These are phyloP conservation scores for Drosophila tripunctata DNA, from an alignment of 2,888 invertebrate genomes.

Conservation along the genomic window DNA sequence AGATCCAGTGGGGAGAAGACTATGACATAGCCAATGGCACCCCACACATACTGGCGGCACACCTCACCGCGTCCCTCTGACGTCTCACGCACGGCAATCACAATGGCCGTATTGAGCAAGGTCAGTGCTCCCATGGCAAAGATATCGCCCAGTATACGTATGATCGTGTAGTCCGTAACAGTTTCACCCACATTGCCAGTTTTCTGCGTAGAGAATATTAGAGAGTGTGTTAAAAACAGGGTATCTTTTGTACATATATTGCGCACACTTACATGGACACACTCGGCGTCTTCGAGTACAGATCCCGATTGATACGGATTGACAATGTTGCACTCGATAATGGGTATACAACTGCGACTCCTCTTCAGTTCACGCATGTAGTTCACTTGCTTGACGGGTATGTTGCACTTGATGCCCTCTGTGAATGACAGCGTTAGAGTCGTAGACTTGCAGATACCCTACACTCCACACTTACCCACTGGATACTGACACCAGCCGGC, in stretches of 20 bases:
- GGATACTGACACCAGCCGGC: conserved; percentile 89
- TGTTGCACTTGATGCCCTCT: conserved; percentile 87
- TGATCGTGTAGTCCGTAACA: conserved; percentile 89
- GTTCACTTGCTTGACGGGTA: conserved; percentile 85
- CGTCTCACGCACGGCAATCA: conserved; percentile 93
- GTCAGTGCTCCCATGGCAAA: conserved; percentile 90
- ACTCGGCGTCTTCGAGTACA: conserved; percentile 89
- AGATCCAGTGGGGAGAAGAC: conserved; percentile 87
- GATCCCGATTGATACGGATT: conserved; percentile 89
- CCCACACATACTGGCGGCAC: conserved; percentile 91
- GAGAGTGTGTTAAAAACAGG: neutral
- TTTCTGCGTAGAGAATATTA: conserved; percentile 51
- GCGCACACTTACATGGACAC: conserved; percentile 84
- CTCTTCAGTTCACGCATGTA: conserved; percentile 83
- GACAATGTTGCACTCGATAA: conserved; percentile 89
- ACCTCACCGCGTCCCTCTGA: conserved; percentile 92
- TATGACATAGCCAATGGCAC: conserved; percentile 89
- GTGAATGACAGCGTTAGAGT: neutral
- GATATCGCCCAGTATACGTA: conserved; percentile 90
- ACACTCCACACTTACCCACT: conserved; percentile 84
- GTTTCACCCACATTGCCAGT: conserved; percentile 88
- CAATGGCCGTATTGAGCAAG: conserved; percentile 89
- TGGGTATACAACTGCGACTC: conserved; percentile 86
- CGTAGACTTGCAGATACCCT: neutral
- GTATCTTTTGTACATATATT: too few relatives aligned